These are phyloP conservation scores for Tipula unca DNA, from an alignment of 2,888 invertebrate species.

Conservation along the genomic window DNA sequence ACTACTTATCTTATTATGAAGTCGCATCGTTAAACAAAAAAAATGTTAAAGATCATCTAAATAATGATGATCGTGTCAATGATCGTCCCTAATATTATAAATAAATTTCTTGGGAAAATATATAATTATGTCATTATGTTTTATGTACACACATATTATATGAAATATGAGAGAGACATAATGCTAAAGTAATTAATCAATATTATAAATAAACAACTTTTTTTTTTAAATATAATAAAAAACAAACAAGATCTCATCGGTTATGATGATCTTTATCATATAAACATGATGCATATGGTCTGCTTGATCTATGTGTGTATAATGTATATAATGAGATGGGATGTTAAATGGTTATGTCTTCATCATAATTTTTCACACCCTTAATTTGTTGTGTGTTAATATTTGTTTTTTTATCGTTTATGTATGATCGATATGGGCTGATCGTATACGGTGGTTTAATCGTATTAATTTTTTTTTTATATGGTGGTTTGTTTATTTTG, in stretches of 20 bases:
- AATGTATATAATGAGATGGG: neutral
- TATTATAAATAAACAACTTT: neutral
- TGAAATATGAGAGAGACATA: neutral
- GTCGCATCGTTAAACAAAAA: neutral
- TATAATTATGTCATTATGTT: neutral
- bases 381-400: neutral
- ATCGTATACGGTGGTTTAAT: neutral
- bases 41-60: neutral
- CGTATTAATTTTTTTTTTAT: neutral
- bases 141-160: neutral
- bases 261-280: neutral
- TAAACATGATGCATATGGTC: neutral
- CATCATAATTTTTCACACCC: constrained; percentile 14
- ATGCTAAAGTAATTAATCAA: constrained; percentile 14
- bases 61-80: neutral
- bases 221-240: neutral
- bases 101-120: neutral
- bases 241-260: neutral
- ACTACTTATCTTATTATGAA: neutral
- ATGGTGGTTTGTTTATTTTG: neutral
- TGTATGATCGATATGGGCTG: neutral
- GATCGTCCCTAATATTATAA: neutral
- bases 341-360: neutral
- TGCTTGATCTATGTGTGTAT: neutral
- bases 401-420: neutral